Evolutionary conservation across 2,797 vertebrate genomes (phyloP).

Genomic region (Leptoclinus maculatus): DNA sequence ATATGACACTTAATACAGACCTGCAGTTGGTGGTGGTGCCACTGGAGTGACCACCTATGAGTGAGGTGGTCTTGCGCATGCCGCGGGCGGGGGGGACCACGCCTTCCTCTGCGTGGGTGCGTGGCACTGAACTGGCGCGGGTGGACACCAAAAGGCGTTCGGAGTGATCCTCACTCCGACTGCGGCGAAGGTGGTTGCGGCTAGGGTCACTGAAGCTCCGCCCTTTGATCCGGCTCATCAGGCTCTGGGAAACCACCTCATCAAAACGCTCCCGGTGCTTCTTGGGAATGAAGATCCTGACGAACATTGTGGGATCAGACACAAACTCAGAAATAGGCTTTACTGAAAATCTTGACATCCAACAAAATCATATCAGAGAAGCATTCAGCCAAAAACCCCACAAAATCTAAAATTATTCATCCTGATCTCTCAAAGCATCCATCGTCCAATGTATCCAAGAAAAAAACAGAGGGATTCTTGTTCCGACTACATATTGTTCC

Average conservation of each 20-base stretch:
- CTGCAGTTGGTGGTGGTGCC: conserved; percentile 88
- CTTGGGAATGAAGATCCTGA: conserved; percentile 99
- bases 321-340: conserved; percentile 30
- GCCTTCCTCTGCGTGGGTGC: conserved; percentile 89
- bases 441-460: conserved; percentile 13
- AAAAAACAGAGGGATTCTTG: conserved; percentile 30
- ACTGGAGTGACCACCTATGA: conserved; percentile 86
- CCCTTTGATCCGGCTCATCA: conserved; percentile 93
- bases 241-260: conserved; percentile 95
- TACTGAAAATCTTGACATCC: neutral
- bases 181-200: conserved; percentile 90
- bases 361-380: conserved; percentile 17
- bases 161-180: conserved; percentile 95
- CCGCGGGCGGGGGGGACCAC: conserved; percentile 79
- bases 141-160: conserved; percentile 96
- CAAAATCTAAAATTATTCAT: conserved; percentile 14
- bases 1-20: conserved; percentile 67
- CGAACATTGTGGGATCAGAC: conserved; percentile 63
- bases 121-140: conserved; percentile 93
- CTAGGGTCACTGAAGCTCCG: conserved; percentile 89
- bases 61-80: conserved; percentile 90
- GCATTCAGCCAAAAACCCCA: neutral
- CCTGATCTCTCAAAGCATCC: conserved; percentile 27
- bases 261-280: conserved; percentile 98
- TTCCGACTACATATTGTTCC: conserved; percentile 45